Base-by-base conservation (phyloP, 1,140 invertebrate species). In the Drosophila kanapiae region DNA sequence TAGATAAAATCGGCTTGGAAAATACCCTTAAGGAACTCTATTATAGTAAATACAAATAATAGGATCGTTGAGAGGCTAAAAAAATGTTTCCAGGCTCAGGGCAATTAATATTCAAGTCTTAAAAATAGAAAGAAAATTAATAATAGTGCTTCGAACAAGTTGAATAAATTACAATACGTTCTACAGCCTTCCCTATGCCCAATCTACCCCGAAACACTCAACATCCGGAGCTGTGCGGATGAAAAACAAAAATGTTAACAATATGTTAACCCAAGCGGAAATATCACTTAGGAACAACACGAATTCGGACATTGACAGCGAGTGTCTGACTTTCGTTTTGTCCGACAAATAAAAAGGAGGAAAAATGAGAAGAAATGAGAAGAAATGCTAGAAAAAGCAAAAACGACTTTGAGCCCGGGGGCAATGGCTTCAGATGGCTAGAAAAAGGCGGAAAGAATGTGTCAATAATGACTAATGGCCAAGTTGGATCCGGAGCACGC, bases 391-490 rank as follows among this genome's bases (percentile, higher is more conserved):
- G 33, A 18, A 63, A 67, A 37, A 29, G 16, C 51, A 8, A 49
- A 72, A 60, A 31, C 42, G 56, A 68, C 37, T 68, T 60, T 60
- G 33, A 27, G 54, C 49, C 18, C 38, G 38, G 37, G 64, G 57
- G 64, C 57, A 57, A 43, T 69, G 57, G 53, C 49, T 49, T 54
- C 51, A 16, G 63, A 49, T 51, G 48, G 58, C 59, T 62, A 33
- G 54, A 75, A 90, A 88, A 84, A 84, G 77, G 84, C 84, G 80
- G 78, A 80, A 81, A 75, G 81, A 90, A 90, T 90, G 78, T 85
- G 85, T 90, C 85, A 90, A 90, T 90, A 90, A 90, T 90, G 85
- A 90, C 85, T 90, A 90, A 90, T 90, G 85, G 85, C 75, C 74
- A 54, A 70, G 42, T 49, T 51, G 54, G 60, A 75, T 61, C n/a